A percentile compares a stretch with the other conserved stretches of the same genome.
These are phyloP conservation scores for Karalla daura DNA, from an alignment of 2,797 vertebrate genomes.

Conservation along the genomic window DNA sequence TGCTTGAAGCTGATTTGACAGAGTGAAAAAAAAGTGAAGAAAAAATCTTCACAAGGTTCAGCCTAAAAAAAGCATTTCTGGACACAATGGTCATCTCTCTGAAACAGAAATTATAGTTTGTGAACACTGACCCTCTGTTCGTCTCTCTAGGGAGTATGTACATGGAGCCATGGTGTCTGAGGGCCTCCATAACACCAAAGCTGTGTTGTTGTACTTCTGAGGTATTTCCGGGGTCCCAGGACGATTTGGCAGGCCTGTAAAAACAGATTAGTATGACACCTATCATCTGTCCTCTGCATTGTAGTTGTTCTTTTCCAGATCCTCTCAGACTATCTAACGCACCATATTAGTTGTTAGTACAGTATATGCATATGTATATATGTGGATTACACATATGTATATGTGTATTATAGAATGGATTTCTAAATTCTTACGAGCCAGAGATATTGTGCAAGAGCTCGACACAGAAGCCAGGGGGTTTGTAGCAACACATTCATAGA, in stretches of 20 bases:
- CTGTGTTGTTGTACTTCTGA: slow-evolving; percentile 95
- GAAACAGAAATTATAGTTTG: background rate
- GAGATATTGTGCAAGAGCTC: slow-evolving; percentile 93
- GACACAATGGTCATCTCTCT: background rate
- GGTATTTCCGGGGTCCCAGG: slow-evolving; percentile 95
- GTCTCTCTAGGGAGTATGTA: slow-evolving; percentile 93
- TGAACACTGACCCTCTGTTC: slow-evolving; percentile 85
- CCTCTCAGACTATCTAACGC: background rate
- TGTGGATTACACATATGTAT: background rate
- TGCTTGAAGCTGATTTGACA: background rate
- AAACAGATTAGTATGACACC: slow-evolving; percentile 15
- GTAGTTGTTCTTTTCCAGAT: background rate
- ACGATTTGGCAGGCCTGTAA: slow-evolving; percentile 89
- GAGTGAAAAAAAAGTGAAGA: background rate
- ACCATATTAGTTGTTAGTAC: background rate
- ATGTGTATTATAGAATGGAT: background rate
- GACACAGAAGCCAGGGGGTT: slow-evolving; percentile 90
- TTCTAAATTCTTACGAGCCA: slow-evolving; percentile 87
- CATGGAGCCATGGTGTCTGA: slow-evolving; percentile 92
- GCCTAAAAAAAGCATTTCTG: background rate
- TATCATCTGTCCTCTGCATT: background rate
- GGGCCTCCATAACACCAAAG: slow-evolving; percentile 95
- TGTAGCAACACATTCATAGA: slow-evolving; percentile 95
- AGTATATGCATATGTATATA: background rate
- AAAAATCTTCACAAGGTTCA: background rate